A percentile compares a stretch with the other conserved stretches of the same genome.
Evolutionary conservation across 2,888 invertebrate genomes (phyloP).

Genomic region (Liopterus haemorrhoidalis): DNA sequence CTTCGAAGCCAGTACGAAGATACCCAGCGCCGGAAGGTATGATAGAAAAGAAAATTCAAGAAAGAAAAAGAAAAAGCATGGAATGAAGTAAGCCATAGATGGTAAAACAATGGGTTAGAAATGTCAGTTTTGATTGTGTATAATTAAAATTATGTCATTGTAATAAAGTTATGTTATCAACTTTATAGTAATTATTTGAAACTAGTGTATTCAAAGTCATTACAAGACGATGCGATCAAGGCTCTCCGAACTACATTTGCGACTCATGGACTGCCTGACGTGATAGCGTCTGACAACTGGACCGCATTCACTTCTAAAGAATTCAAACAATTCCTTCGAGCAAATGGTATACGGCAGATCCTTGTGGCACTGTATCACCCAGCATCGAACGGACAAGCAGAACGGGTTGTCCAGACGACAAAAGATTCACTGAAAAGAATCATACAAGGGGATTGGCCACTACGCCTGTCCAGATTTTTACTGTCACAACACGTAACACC

Average conservation of each 20-base stretch:
- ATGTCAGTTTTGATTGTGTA: too few relatives aligned
- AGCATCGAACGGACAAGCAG: conserved; percentile 29
- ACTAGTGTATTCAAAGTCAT: too few relatives aligned
- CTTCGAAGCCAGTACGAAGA: too few relatives aligned
- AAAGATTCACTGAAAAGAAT: conserved; percentile 22
- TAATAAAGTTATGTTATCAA: too few relatives aligned
- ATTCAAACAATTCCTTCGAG: conserved; percentile 23
- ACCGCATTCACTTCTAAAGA: conserved; percentile 29
- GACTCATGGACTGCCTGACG: conserved; percentile 30
- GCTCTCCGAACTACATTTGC: conserved; percentile 25
- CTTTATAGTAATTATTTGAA: too few relatives aligned
- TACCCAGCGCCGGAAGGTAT: too few relatives aligned
- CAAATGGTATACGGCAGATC: conserved; percentile 24
- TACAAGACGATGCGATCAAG: conserved; percentile 22
- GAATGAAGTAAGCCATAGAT: too few relatives aligned
- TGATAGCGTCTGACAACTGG: conserved; percentile 33
- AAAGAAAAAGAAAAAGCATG: too few relatives aligned
- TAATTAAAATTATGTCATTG: too few relatives aligned
- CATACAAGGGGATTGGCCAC: conserved; percentile 17
- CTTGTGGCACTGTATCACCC: conserved; percentile 29
- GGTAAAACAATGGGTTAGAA: too few relatives aligned
- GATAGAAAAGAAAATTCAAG: too few relatives aligned
- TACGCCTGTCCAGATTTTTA: conserved; percentile 21
- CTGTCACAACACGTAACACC: conserved; percentile 24
- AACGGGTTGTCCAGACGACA: conserved; percentile 26